These are phyloP conservation scores for Mastomys coucha DNA, from an alignment of 2,113 vertebrate species.

Conservation along the genomic window DNA sequence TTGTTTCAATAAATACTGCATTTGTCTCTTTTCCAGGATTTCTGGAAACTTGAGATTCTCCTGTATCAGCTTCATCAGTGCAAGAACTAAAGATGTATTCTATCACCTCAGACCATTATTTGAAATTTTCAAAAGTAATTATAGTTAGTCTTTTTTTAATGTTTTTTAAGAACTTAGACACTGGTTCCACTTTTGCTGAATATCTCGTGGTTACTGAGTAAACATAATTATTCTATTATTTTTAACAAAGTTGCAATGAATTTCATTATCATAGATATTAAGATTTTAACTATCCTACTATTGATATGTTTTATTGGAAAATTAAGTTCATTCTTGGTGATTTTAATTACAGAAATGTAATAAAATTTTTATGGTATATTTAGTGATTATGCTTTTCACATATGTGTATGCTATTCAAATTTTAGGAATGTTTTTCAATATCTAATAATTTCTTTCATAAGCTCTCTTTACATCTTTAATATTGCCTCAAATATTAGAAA, in stretches of 20 bases:
- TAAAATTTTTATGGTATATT: background rate
- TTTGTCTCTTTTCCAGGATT: background rate
- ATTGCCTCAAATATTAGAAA: background rate
- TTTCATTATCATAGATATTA: background rate
- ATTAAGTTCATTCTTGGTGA: background rate
- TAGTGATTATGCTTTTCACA: too few species aligned
- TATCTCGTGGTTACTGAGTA: background rate
- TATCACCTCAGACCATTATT: background rate
- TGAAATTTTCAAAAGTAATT: background rate
- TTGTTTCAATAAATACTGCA: background rate
- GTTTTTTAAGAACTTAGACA: background rate
- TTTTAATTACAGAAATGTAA: background rate
- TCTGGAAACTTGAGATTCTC: accelerated
- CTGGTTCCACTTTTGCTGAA: background rate
- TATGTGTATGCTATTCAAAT: background rate
- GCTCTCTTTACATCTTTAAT: background rate
- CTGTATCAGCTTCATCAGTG: accelerated
- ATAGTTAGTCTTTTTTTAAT: background rate
- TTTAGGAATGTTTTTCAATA: background rate
- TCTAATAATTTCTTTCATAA: background rate
- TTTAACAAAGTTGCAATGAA: background rate
- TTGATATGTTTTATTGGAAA: background rate
- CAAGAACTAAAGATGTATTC: too few species aligned
- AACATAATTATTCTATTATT: background rate
- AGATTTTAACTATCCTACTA: background rate